Evolutionary conservation across 2,797 vertebrate genomes (phyloP), one percentile per base, ranked within the genome.

Genomic region (Muraenolepis orangiensis): DNA sequence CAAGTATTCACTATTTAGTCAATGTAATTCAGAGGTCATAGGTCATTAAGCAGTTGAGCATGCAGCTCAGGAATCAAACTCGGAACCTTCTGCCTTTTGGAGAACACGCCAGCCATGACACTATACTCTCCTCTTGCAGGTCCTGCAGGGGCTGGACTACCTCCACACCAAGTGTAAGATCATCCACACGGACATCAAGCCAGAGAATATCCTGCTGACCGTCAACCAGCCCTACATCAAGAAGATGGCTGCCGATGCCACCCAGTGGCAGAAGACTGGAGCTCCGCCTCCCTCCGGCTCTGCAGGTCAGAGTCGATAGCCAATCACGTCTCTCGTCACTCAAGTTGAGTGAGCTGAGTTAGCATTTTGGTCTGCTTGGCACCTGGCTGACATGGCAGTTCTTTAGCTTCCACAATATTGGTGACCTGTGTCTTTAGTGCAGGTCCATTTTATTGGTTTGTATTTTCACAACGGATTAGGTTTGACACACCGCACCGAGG

Each of bases 151-250:
- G 70, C 88, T 99, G 82, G 96, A 98, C 90, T 99, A 99, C 86
- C 92, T 99, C 85, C 98, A 99, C 84, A 94, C 94, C 6, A 99
- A 96, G 72, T 99, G 98, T 87, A 94, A 97, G 76, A 98, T 99
- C 88, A 99, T 99, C 87, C 98, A 99, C 88, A 99, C 98, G 0
- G 98, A 99, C 83, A 97, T 99, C 84, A 99, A 99, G 84, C 98
- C 98, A 0, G 98, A 99, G 87, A 99, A 99, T 89, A 98, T 99
- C 80, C 90, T 99, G 38, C 88, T 99, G 87, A 98, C 95, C 0
- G 97, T 97, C 26, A 96, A 98, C 0, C 96, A 98, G 86, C 88
- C 95, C n/a, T 99, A 98, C 76, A 91, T 99, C 70, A 95, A 94
- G 78, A 95, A 95, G 77, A 94, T 99, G 91, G 98, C 97, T 3